phyloP scores from a whole-genome alignment of 2,797 vertebrate genomes.

The Clarias pachynema region DNA sequence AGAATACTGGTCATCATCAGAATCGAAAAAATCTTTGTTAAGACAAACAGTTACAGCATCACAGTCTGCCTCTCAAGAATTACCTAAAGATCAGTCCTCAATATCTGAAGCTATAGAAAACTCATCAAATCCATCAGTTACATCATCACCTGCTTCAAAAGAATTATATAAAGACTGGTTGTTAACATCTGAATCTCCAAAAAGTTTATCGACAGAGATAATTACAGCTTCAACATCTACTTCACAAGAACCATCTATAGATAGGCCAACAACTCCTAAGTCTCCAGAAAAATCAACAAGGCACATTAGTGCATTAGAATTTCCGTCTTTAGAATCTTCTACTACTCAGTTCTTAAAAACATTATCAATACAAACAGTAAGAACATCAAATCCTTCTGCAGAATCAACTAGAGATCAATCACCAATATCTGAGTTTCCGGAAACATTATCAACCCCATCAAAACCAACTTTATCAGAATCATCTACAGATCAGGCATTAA shows the following conservation, averaged over 20 bases:
- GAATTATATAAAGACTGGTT: not conserved
- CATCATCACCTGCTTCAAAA: not conserved
- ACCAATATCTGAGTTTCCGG: not conserved
- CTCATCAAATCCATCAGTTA: not conserved
- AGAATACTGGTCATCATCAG: not conserved
- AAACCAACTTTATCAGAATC: not conserved
- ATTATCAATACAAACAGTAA: not conserved
- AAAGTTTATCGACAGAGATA: not conserved
- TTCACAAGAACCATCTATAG: not conserved
- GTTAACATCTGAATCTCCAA: not conserved
- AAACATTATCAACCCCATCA: not conserved
- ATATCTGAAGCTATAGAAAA: no score
- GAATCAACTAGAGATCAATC: not conserved
- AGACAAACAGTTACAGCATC: no score
- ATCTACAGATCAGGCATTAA: not conserved
- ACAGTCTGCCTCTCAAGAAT: not conserved
- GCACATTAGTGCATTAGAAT: not conserved
- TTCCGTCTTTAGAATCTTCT: not conserved
- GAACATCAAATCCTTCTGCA: not conserved
- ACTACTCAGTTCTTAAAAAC: not conserved
- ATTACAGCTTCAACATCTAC: not conserved
- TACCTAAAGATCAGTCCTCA: not conserved
- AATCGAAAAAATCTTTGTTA: no score
- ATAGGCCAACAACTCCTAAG: not conserved
- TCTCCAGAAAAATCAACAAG: not conserved